These are phyloP conservation scores for Sialis lutaria DNA, from an alignment of 2,888 invertebrate genomes.

Conservation along the genomic window DNA sequence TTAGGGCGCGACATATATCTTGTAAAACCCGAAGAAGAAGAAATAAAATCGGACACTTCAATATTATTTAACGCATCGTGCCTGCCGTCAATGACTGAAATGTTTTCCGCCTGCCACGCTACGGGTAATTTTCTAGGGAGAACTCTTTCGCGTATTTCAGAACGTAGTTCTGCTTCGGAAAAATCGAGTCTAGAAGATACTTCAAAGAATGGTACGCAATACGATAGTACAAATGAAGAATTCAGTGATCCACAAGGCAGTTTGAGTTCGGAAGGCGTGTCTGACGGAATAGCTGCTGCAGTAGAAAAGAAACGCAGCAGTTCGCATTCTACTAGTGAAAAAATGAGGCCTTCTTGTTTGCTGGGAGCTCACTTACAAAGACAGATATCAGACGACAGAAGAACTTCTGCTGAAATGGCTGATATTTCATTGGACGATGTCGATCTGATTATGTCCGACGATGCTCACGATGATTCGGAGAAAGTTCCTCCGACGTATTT, in stretches of 20 bases:
- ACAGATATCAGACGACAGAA: constrained; percentile 61
- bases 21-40: constrained; percentile 32
- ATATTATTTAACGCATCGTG: constrained; percentile 42
- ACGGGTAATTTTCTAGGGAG: constrained; percentile 40
- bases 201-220: constrained; percentile 68
- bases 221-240: constrained; percentile 71
- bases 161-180: constrained; percentile 75
- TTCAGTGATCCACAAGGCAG: constrained; percentile 76
- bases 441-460: constrained; percentile 25
- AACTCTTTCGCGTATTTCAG: constrained; percentile 72
- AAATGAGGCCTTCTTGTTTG: constrained; percentile 9
- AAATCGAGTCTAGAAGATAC: constrained; percentile 76
- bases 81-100: background rate
- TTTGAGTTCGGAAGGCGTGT: constrained; percentile 68
- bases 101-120: background rate
- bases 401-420: constrained; percentile 72
- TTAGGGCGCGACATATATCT: constrained; percentile 18
- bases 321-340: constrained; percentile 6
- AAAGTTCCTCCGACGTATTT: constrained; percentile 14
- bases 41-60: constrained; percentile 54
- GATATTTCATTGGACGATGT: constrained; percentile 59
- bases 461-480: constrained; percentile 20
- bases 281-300: constrained; percentile 48
- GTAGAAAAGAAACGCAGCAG: constrained; percentile 10
- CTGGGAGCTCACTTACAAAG: constrained; percentile 21